Conservation (phyloP, 2,888 invertebrate species). For the Cheilosia vernalis region DNA sequence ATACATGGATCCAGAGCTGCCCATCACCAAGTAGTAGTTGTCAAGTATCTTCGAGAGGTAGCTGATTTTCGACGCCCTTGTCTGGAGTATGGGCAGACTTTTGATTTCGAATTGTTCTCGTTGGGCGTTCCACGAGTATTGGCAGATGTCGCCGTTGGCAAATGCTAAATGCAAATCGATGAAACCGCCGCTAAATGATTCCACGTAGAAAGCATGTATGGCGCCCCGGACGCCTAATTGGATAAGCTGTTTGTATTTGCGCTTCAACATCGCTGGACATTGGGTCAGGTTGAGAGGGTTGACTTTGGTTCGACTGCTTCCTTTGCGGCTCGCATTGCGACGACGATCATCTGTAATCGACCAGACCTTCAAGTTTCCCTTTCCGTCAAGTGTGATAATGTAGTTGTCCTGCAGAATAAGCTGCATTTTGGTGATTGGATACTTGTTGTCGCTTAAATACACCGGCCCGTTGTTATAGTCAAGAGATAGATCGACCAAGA, state of each 20-base stretch:
- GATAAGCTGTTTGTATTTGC: slow-evolving; percentile 75
- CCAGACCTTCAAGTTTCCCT: slow-evolving; percentile 81
- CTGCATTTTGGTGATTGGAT: slow-evolving; percentile 77
- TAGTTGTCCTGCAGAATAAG: slow-evolving; percentile 79
- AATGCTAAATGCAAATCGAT: slow-evolving; percentile 79
- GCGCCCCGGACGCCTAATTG: slow-evolving; percentile 54
- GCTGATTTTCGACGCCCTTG: slow-evolving; percentile 75
- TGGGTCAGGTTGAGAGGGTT: slow-evolving; percentile 72
- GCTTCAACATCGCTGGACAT: slow-evolving; percentile 46
- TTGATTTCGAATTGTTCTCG: slow-evolving; percentile 77
- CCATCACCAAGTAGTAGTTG: slow-evolving; percentile 79
- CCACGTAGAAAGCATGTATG: slow-evolving; percentile 76
- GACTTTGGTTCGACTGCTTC: slow-evolving; percentile 75
- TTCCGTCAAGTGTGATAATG: slow-evolving; percentile 80
- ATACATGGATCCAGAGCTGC: slow-evolving; percentile 76
- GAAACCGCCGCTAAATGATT: slow-evolving; percentile 30
- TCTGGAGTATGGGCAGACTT: slow-evolving; percentile 74
- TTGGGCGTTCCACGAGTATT: slow-evolving; percentile 78
- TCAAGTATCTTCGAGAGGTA: slow-evolving; percentile 78
- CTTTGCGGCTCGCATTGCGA: slow-evolving; percentile 76
- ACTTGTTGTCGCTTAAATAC: slow-evolving; percentile 77
- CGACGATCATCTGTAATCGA: slow-evolving; percentile 78
- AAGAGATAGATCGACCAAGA: slow-evolving; percentile 80
- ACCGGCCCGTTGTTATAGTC: slow-evolving; percentile 78
- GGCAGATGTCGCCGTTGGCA: slow-evolving; percentile 79